phyloP scores from a whole-genome alignment of 2,888 invertebrate species.

The Leucania comma region DNA sequence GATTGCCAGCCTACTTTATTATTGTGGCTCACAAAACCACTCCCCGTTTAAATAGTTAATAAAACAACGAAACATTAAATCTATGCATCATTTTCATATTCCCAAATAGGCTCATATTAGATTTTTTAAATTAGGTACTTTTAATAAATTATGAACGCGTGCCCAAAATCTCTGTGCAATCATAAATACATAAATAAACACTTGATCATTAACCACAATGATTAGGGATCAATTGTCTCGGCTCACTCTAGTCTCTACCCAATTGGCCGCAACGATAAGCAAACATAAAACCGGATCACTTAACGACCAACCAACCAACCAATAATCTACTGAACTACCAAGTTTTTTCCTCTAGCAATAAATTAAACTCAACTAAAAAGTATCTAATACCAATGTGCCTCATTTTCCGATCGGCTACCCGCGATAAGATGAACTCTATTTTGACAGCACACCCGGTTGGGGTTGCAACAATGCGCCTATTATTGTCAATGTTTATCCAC shows the following conservation, averaged over 20 bases:
- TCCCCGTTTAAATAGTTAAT: not conserved
- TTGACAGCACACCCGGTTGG: slow-evolving; percentile 67
- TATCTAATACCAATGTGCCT: slow-evolving; percentile 63
- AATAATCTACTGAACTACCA: slow-evolving; percentile 18
- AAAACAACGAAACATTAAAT: not conserved
- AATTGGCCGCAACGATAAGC: slow-evolving; percentile 33
- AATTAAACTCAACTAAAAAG: slow-evolving; percentile 39
- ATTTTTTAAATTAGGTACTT: not conserved
- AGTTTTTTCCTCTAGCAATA: slow-evolving; percentile 24
- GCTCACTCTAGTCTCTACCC: slow-evolving; percentile 16
- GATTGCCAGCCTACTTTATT: not conserved
- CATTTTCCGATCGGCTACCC: slow-evolving; percentile 69
- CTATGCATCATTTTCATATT: too few species aligned
- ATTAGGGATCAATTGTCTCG: slow-evolving; percentile 25
- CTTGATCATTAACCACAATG: slow-evolving; percentile 16
- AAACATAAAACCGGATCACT: slow-evolving; percentile 34
- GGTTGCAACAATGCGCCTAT: slow-evolving; percentile 87
- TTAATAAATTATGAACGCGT: slow-evolving; percentile 18
- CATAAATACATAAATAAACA: slow-evolving; percentile 15
- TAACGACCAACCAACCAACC: not conserved
- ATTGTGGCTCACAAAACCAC: not conserved
- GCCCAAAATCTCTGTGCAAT: slow-evolving; percentile 4
- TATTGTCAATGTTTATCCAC: slow-evolving; percentile 88
- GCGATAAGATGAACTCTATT: slow-evolving; percentile 65
- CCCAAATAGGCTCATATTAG: not conserved